phyloP scores from a whole-genome alignment of 2,888 invertebrate genomes.

The Tetranychus truncatus region DNA sequence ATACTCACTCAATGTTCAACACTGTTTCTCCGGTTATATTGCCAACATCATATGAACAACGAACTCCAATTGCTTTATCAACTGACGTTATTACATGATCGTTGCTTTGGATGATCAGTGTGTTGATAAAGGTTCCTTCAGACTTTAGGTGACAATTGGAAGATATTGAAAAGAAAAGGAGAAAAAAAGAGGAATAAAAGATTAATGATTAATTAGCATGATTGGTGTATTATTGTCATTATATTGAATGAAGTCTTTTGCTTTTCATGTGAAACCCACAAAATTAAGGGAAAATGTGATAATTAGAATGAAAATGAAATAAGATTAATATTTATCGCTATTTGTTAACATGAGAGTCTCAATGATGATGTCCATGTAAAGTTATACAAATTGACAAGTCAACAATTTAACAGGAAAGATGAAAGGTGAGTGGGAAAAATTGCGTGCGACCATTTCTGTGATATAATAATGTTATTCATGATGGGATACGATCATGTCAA shows the following conservation, averaged over 20 bases:
- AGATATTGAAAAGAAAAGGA: not conserved
- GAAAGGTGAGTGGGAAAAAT: not conserved
- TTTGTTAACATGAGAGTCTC: too few species aligned
- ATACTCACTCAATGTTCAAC: conserved; percentile 26
- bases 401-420: too few species aligned
- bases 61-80: conserved; percentile 27
- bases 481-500: not conserved
- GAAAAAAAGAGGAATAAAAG: not conserved
- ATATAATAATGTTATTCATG: not conserved
- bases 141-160: conserved; percentile 20
- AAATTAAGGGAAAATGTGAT: too few species aligned
- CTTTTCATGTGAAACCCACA: too few species aligned
- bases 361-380: too few species aligned
- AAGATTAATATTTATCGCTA: too few species aligned
- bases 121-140: conserved; percentile 28
- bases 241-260: too few species aligned
- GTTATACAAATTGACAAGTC: too few species aligned
- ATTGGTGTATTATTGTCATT: too few species aligned
- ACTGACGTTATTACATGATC: conserved; percentile 26
- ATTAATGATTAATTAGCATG: not conserved
- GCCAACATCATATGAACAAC: conserved; percentile 27
- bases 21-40: conserved; percentile 27
- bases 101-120: conserved; percentile 27
- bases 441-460: not conserved
- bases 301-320: too few species aligned